Conservation (phyloP, 2,797 vertebrate genomes). For the Apodemus agrarius region DNA sequence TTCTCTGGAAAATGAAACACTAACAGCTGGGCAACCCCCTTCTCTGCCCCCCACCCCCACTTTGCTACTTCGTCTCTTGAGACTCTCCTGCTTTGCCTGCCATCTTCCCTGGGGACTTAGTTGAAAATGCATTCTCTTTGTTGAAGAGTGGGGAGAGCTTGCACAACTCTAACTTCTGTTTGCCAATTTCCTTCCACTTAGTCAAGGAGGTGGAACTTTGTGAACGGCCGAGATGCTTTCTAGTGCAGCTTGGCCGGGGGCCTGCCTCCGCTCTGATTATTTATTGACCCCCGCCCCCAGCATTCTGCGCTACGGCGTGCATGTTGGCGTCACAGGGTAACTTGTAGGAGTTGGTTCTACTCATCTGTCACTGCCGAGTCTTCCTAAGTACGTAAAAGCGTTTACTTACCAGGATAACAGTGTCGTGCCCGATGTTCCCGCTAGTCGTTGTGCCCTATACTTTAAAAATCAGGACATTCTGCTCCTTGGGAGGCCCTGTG, state of each 20-base stretch:
- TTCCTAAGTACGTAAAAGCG: neutral
- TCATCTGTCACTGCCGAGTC: neutral
- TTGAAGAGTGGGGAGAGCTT: neutral
- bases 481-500: neutral
- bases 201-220: neutral
- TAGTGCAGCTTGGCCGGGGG: neutral
- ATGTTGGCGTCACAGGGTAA: neutral
- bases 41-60: neutral
- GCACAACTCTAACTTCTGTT: neutral
- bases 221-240: neutral
- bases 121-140: neutral
- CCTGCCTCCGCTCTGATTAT: neutral
- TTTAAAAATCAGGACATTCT: conserved; percentile 15
- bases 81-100: neutral
- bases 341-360: neutral
- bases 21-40: neutral
- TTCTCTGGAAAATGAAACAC: neutral
- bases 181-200: neutral
- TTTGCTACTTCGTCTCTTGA: neutral
- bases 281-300: neutral
- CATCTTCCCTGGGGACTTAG: neutral
- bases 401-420: conserved; percentile 11
- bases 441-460: neutral
- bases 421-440: neutral
- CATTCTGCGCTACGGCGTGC: neutral